Percentiles rank a stretch among this genome's conserved stretches.
Conservation (phyloP, 2,797 vertebrate genomes). For the Gobionotothen gibberifrons region DNA sequence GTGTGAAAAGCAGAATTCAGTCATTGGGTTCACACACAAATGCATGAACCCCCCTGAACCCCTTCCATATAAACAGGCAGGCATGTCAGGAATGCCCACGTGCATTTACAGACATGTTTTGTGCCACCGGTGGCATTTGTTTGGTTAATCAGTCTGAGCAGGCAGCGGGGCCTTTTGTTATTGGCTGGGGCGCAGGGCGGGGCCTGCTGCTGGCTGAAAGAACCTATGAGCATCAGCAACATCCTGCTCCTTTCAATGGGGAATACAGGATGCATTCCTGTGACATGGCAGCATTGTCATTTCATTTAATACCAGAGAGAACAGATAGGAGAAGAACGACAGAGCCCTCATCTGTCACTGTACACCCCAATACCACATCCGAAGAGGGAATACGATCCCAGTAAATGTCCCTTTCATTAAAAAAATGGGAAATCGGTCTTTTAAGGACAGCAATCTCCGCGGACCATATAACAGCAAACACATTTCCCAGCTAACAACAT, state of each 20-base stretch:
- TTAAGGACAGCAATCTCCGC: not conserved
- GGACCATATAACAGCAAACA: not conserved
- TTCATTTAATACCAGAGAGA: conserved; percentile 52
- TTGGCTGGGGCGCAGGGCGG: conserved; percentile 64
- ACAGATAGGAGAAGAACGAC: conserved; percentile 29
- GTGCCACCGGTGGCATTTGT: conserved; percentile 77
- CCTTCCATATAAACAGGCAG: conserved; percentile 72
- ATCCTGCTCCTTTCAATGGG: conserved; percentile 70
- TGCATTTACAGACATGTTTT: conserved; percentile 76
- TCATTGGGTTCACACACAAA: conserved; percentile 63
- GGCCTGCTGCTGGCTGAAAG: conserved; percentile 71
- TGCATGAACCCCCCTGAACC: conserved; percentile 70
- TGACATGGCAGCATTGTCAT: conserved; percentile 64
- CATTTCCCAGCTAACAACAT: not conserved
- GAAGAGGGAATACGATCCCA: not conserved
- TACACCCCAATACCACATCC: conserved; percentile 16
- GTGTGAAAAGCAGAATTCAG: conserved; percentile 41
- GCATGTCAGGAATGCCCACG: conserved; percentile 77
- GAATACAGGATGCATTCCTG: conserved; percentile 67
- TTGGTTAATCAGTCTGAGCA: conserved; percentile 70
- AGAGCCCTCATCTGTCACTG: conserved; percentile 47
- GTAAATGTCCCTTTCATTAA: not conserved
- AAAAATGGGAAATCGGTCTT: conserved; percentile 17
- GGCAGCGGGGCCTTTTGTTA: conserved; percentile 73
- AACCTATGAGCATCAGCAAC: conserved; percentile 81